Evolutionary conservation across 2,888 invertebrate species (phyloP).

Genomic region (Leptopilina drosophilae): DNA sequence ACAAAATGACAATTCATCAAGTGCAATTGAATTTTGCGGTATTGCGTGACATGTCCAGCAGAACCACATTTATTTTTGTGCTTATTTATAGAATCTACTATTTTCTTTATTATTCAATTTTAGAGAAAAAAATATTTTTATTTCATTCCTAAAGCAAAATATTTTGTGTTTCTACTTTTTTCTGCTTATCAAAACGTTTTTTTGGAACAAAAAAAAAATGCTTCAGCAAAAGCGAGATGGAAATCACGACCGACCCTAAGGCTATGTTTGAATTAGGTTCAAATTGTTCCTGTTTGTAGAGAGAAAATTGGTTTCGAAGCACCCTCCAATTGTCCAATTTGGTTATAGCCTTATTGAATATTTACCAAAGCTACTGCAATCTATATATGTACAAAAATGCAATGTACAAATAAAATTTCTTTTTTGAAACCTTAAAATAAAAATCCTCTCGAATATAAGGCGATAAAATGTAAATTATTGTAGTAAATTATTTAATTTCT

Average conservation of each 20-base stretch:
- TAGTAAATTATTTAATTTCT: no score
- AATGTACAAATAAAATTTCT: no score
- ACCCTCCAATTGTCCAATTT: constrained; percentile 19
- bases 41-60: constrained; percentile 26
- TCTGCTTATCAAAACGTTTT: background rate
- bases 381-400: no score
- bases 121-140: no score
- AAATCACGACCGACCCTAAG: constrained; percentile 8
- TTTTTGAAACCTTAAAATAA: no score
- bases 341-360: background rate
- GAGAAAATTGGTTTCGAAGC: constrained; percentile 20
- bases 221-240: background rate
- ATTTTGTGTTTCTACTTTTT: no score
- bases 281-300: constrained; percentile 8
- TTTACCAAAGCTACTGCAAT: background rate
- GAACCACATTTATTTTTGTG: background rate
- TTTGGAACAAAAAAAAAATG: background rate
- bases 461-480: no score
- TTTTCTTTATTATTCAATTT: no score
- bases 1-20: constrained; percentile 46
- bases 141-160: no score
- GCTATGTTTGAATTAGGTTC: constrained; percentile 22
- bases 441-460: no score
- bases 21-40: constrained; percentile 45
- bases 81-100: no score